Evolutionary conservation across 2,797 vertebrate species (phyloP), one percentile per base, ranked within the genome.

Genomic region (Oreonectes daqikongensis): DNA sequence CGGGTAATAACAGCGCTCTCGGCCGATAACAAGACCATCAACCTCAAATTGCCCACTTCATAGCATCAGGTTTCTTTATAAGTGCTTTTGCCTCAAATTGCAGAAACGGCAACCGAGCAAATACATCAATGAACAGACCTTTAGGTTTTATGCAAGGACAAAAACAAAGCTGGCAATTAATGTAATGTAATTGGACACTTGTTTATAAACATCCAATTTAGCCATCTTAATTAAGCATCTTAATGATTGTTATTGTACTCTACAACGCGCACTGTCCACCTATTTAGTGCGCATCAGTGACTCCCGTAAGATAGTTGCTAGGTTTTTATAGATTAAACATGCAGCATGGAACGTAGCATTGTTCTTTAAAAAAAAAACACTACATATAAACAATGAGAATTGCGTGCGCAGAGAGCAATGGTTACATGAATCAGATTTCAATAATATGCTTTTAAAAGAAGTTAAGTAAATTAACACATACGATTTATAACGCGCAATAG

Each of bases 181-280:
- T 1, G n/a, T 22, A 50, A 40, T 18, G 15, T 69, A 77, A 61
- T 57, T 48, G 20, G 40, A 60, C 26, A 57, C 50, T 67, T 68
- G 20, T 48, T 59, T 59, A 67, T 68, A 68, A 68, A 76, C 63
- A 68, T 48, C 12, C 65, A 76, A 48, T 76, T 76, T 60, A 50
- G 44, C 73, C 24, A 68, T 68, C 52, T 35, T 40, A 15, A 17
- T 48, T 75, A 26, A 68, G 59, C 50, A 75, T 75, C 52, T 75
- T 68, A 75, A 75, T 75, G 52, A 75, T 75, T 48, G 73, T 75
- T 75, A 59, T 75, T 59, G 52, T 67, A 22, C 40, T 57, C n/a
- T 52, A 11, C 17, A 6, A 1, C 0, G n/a, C 26, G 24, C 22
- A 24, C 50, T 44, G 40, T 59, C 52, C 65, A 68, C 73, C 73